These are phyloP conservation scores for Cyclopterus lumpus DNA, from an alignment of 2,797 vertebrate species.

Conservation along the genomic window DNA sequence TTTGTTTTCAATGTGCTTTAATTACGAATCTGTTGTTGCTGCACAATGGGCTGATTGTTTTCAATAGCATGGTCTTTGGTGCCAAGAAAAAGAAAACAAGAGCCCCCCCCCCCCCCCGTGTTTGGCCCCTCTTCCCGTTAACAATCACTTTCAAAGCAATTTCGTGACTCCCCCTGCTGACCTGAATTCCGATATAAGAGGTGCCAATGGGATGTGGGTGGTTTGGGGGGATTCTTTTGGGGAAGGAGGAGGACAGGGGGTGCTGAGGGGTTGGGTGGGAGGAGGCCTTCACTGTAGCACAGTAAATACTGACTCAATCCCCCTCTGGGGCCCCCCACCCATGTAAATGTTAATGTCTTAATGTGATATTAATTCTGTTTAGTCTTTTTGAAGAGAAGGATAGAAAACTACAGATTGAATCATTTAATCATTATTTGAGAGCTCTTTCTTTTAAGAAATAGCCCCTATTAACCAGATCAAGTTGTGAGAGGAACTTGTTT, in stretches of 20 bases:
- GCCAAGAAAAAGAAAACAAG: constrained; percentile 57
- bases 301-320: constrained; percentile 52
- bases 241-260: constrained; percentile 28
- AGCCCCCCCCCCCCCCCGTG: not conserved
- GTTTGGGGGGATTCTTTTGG: constrained; percentile 39
- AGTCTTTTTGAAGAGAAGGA: not conserved
- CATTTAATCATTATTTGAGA: not conserved
- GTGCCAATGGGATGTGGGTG: constrained; percentile 76
- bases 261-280: constrained; percentile 34
- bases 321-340: not conserved
- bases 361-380: constrained; percentile 3
- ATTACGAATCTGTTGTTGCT: constrained; percentile 73
- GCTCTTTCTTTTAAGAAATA: not conserved
- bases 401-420: not conserved
- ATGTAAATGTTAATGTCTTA: constrained; percentile 6
- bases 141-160: constrained; percentile 64
- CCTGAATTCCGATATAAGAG: constrained; percentile 76
- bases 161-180: constrained; percentile 74
- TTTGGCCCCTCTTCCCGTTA: constrained; percentile 51
- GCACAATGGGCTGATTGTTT: constrained; percentile 75
- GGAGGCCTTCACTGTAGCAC: constrained; percentile 38
- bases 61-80: constrained; percentile 63
- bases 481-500: not conserved
- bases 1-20: constrained; percentile 76
- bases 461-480: not conserved